Percentiles rank a stretch among this genome's conserved stretches.
Conservation (phyloP, 1,140 invertebrate genomes). For the Notospermus geniculatus region DNA sequence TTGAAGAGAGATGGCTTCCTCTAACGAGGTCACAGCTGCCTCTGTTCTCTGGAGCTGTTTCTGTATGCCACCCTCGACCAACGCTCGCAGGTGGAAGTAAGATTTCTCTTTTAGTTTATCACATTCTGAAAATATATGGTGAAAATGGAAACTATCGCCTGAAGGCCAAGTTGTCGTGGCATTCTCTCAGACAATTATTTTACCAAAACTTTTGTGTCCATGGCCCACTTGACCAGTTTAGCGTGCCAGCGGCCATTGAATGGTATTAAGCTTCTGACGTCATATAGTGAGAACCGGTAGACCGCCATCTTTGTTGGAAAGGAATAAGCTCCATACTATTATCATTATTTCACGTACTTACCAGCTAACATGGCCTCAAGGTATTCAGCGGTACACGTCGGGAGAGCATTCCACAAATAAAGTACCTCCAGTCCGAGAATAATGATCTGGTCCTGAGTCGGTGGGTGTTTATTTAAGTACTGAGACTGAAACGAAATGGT, state of each 20-base stretch:
- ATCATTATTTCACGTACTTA: too few relatives aligned
- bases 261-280: too few relatives aligned
- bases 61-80: constrained; percentile 50
- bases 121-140: constrained; percentile 13
- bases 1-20: constrained; percentile 58
- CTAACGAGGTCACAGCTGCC: constrained; percentile 47
- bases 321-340: too few relatives aligned
- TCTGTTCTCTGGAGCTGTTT: constrained; percentile 44
- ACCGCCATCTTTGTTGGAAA: too few relatives aligned
- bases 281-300: too few relatives aligned
- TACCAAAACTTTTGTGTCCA: too few relatives aligned
- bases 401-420: constrained; percentile 71
- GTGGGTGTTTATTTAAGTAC: constrained; percentile 43
- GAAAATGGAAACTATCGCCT: too few relatives aligned
- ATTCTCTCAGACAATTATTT: too few relatives aligned
- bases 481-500: constrained; percentile 33
- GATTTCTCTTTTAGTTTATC: constrained; percentile 31
- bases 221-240: too few relatives aligned
- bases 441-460: constrained; percentile 58
- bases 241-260: too few relatives aligned
- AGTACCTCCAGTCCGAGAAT: constrained; percentile 68
- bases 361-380: constrained; percentile 56
- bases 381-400: constrained; percentile 61
- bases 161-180: too few relatives aligned
- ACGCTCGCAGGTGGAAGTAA: constrained; percentile 46